Evolutionary conservation across 2,113 vertebrate species (phyloP), one percentile per base, ranked within the genome.

Genomic region (Menura novaehollandiae): DNA sequence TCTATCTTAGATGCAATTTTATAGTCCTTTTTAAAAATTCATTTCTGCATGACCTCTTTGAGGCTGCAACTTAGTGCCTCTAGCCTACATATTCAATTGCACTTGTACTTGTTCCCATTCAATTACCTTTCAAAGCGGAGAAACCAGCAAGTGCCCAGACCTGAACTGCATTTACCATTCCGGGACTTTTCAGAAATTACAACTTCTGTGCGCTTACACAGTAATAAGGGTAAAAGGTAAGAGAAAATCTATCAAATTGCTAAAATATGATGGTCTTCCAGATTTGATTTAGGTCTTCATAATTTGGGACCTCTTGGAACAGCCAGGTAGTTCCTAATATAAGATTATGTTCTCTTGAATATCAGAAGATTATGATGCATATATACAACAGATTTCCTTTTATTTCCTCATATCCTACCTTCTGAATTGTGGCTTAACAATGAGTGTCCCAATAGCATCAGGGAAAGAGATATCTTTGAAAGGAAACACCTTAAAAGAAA

Each of bases 1-100:
- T 99, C 98, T 98, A 98, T 99, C 99, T 99, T 97, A 97, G 97
- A 98, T 97, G 97, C 98, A 99, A 99, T 99, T 99, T 99, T 98
- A 99, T 98, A 98, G 98, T 97, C 97, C 98, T 98, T 98, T 98
- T 98, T 97, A 99, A 99, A 99, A 99, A 99, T 98, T 98, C 98
- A 99, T 99, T 99, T 98, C 96, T 96, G 98, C 98, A 98, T 99
- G 98, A 99, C 98, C 98, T 99, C 98, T 98, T 98, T 91, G 95
- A 98, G 98, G 96, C 98, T 97, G 97, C 97, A 98, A 97, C 96
- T 98, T 97, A 98, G 97, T 97, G 98, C 98, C 98, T 98, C 97
- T 98, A 98, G 98, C 98, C 98, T 98, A 97, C 98, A 98, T 97
- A 98, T 98, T 98, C 98, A 98, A 98, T 98, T 98, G 98, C 91